Conservation (phyloP, 2,888 invertebrate genomes). For the Cosmorhoe ocellata region DNA sequence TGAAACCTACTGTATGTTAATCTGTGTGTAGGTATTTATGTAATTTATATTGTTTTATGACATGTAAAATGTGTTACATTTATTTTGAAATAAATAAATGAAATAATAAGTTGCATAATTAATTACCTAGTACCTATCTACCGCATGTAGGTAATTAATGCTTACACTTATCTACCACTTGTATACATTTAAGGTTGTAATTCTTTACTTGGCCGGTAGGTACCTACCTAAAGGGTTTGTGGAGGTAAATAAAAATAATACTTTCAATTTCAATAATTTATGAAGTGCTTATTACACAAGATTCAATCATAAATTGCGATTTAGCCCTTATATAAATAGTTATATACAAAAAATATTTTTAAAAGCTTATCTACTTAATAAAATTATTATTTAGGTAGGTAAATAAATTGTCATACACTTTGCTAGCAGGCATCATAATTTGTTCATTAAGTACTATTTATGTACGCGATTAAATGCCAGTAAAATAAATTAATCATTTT, state of each 20-base stretch:
- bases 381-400: conserved; percentile 30
- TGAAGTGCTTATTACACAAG: conserved; percentile 77
- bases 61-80: conserved; percentile 55
- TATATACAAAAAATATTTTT: conserved; percentile 71
- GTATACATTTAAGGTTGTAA: no score
- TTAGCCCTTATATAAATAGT: conserved; percentile 70
- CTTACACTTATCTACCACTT: no score
- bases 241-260: conserved; percentile 35
- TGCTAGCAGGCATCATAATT: conserved; percentile 20
- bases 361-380: conserved; percentile 61
- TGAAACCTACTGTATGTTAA: conserved; percentile 54
- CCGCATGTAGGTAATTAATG: no score
- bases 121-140: background rate
- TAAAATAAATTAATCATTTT: no score
- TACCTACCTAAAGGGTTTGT: no score
- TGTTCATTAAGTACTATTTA: background rate
- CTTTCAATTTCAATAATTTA: conserved; percentile 73
- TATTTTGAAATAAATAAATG: conserved; percentile 43
- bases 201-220: no score
- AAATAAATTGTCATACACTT: conserved; percentile 39
- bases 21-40: conserved; percentile 54
- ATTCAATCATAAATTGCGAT: conserved; percentile 71
- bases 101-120: conserved; percentile 33
- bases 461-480: no score
- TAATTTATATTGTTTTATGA: conserved; percentile 45